Percentiles rank a stretch among this genome's conserved stretches.
Conservation (phyloP, 1,140 invertebrate genomes). For the Micrasema minimum region DNA sequence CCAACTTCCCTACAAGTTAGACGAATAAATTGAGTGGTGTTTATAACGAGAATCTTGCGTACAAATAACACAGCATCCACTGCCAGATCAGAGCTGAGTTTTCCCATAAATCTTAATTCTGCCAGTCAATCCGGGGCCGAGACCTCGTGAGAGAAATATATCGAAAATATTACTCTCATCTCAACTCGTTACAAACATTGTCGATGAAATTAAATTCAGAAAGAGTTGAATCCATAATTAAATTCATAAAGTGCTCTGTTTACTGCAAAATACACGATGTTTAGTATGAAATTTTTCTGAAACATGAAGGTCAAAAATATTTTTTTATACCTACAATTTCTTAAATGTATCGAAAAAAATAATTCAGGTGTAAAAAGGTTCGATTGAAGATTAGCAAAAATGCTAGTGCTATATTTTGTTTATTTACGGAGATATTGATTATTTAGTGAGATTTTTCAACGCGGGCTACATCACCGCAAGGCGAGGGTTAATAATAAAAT, state of each 20-base stretch:
- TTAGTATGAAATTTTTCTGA: too few relatives aligned
- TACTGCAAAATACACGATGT: too few relatives aligned
- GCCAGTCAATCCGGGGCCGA: conserved; percentile 26
- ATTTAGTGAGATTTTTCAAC: too few relatives aligned
- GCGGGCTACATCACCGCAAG: too few relatives aligned
- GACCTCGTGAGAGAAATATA: conserved; percentile 15
- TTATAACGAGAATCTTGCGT: conserved; percentile 33
- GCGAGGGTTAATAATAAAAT: too few relatives aligned
- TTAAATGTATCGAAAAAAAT: too few relatives aligned
- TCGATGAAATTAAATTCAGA: not conserved
- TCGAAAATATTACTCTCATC: conserved; percentile 29
- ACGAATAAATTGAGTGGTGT: conserved; percentile 42
- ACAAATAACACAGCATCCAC: conserved; percentile 37
- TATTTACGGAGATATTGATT: too few relatives aligned
- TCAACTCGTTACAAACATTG: conserved; percentile 5
- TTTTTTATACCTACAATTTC: not conserved
- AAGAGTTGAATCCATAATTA: not conserved
- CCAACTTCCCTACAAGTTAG: conserved; percentile 34
- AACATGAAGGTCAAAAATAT: too few relatives aligned
- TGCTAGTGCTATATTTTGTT: too few relatives aligned
- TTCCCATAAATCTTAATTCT: conserved; percentile 51
- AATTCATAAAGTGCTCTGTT: not conserved
- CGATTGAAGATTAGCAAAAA: too few relatives aligned
- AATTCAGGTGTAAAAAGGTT: too few relatives aligned
- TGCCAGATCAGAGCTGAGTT: conserved; percentile 45